A percentile compares a stretch with the other conserved stretches of the same genome.
phyloP scores from a whole-genome alignment of 1,140 invertebrate species.

The Ylistrum balloti region DNA sequence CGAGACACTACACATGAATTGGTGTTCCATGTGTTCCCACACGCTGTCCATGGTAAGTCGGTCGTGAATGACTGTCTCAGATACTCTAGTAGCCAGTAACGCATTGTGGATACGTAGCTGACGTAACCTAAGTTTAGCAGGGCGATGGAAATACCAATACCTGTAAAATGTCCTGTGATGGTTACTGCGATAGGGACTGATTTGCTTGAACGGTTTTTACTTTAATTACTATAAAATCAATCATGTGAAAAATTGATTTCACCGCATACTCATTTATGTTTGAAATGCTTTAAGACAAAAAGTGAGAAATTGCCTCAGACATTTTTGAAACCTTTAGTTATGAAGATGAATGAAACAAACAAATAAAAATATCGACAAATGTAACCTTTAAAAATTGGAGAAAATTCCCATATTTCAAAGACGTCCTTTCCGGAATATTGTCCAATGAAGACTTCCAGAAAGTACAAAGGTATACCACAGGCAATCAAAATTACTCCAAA shows the following conservation, averaged over 20 bases:
- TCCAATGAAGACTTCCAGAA: not conserved
- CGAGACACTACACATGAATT: conserved; percentile 61
- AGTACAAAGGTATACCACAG: not conserved
- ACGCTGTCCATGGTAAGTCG: conserved; percentile 83
- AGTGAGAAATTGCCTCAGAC: too few species aligned
- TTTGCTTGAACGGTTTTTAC: too few species aligned
- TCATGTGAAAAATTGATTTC: too few species aligned
- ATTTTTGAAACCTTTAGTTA: too few species aligned
- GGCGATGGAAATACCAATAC: conserved; percentile 57
- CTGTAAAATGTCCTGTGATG: conserved; percentile 41
- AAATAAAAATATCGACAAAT: too few species aligned
- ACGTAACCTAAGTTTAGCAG: conserved; percentile 61
- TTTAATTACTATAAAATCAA: too few species aligned
- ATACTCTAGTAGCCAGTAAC: conserved; percentile 88
- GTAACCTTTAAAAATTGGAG: not conserved
- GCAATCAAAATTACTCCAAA: not conserved
- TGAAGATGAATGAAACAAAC: not conserved
- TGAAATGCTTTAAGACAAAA: too few species aligned
- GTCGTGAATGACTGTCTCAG: conserved; percentile 79
- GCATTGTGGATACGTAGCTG: conserved; percentile 98
- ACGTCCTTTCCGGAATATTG: not conserved
- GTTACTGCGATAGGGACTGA: too few species aligned
- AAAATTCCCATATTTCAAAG: not conserved
- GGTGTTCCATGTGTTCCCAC: conserved; percentile 84
- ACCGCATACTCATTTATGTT: too few species aligned